phyloP scores from a whole-genome alignment of 2,888 invertebrate genomes.

The Patella pellucida region DNA sequence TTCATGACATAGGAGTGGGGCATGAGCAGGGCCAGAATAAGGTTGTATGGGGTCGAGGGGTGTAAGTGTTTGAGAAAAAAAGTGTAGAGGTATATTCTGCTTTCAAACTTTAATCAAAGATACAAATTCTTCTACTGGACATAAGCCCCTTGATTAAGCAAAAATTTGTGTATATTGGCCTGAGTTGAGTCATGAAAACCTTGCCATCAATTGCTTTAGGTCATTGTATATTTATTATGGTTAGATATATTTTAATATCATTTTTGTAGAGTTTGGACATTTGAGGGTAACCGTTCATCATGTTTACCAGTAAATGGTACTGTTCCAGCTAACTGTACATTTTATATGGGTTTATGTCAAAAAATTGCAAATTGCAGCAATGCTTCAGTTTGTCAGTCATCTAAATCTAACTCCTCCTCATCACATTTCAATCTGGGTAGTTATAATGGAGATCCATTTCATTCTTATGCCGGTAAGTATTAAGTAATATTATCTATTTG shows the following conservation, averaged over 20 bases:
- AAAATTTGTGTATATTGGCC: background rate
- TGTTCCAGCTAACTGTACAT: background rate
- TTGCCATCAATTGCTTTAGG: too few species aligned
- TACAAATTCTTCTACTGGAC: too few species aligned
- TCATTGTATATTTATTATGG: too few species aligned
- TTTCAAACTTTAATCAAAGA: too few species aligned
- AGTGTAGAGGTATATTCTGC: too few species aligned
- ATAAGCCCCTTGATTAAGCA: background rate
- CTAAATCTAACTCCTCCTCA: background rate
- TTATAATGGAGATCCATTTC: background rate
- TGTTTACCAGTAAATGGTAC: background rate
- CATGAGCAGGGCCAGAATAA: too few species aligned
- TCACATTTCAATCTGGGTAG: background rate
- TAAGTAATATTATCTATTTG: background rate
- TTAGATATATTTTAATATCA: background rate
- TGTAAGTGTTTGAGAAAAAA: too few species aligned
- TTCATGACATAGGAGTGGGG: too few species aligned
- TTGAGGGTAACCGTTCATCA: background rate
- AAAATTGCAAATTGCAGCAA: background rate
- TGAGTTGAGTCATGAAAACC: background rate
- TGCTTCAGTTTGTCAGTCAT: background rate
- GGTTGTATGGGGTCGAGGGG: too few species aligned
- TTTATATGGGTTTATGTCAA: slow-evolving; percentile 4
- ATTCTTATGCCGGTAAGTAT: background rate
- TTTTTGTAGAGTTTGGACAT: slow-evolving; percentile 3